phyloP scores from a whole-genome alignment of 2,888 invertebrate species.

The Limnephilus auricula region DNA sequence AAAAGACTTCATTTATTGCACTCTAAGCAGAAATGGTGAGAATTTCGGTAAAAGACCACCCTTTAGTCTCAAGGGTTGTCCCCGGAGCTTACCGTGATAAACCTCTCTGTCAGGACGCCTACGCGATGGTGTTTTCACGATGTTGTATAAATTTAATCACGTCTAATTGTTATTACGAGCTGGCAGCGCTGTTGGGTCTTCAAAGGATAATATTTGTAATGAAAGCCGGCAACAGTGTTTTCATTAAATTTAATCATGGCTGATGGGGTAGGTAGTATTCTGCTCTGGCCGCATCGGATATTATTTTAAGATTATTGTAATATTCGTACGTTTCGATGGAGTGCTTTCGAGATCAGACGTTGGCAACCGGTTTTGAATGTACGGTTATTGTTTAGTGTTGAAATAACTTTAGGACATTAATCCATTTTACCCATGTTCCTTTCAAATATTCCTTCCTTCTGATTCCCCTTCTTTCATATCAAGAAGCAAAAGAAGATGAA shows the following conservation, averaged over 20 bases:
- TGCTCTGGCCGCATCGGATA: not conserved
- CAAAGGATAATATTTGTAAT: constrained; percentile 48
- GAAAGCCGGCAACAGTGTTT: constrained; percentile 40
- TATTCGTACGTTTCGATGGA: not conserved
- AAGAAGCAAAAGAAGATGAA: no score
- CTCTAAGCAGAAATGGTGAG: not conserved
- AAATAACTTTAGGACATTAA: no score
- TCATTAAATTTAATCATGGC: constrained; percentile 42
- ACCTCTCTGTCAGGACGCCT: constrained; percentile 5
- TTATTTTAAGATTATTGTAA: not conserved
- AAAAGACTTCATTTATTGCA: not conserved
- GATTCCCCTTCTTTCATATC: no score
- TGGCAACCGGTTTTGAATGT: not conserved
- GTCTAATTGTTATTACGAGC: constrained; percentile 46
- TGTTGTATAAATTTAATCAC: constrained; percentile 48
- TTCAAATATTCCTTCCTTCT: no score
- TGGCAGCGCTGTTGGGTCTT: not conserved
- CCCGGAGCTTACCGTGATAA: constrained; percentile 7
- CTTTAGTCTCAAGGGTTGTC: not conserved
- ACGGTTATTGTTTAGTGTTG: not conserved
- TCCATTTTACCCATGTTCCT: no score
- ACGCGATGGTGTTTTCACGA: constrained; percentile 13
- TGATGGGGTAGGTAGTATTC: constrained; percentile 4
- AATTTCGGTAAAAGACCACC: not conserved
- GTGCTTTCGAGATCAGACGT: not conserved